Conservation (phyloP, 2,888 invertebrate species). For the Heteromyza rotundicornis region DNA sequence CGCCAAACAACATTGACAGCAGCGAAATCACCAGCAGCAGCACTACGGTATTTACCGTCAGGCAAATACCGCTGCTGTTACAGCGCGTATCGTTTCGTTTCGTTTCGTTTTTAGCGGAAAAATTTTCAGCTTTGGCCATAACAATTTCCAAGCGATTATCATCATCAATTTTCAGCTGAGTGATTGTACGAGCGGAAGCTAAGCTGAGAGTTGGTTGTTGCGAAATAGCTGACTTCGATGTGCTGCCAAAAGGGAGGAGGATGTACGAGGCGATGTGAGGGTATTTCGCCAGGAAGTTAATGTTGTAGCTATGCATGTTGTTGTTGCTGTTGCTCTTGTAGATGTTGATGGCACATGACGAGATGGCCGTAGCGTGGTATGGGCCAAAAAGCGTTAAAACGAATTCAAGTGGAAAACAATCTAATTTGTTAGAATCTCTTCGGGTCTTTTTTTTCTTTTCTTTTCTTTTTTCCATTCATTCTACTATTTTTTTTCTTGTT, state of each 20-base stretch:
- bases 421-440: conserved; percentile 57
- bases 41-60: not conserved
- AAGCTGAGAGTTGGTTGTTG: conserved; percentile 29
- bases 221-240: conserved; percentile 7
- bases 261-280: no score
- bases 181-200: conserved; percentile 18
- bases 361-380: no score
- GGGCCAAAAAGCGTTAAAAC: conserved; percentile 46
- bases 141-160: conserved; percentile 47
- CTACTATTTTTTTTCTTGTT: not conserved
- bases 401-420: conserved; percentile 62
- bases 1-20: not conserved
- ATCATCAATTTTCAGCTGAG: conserved; percentile 54
- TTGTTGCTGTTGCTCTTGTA: conserved; percentile 1
- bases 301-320: conserved; percentile 1
- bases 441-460: conserved; percentile 15
- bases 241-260: no score
- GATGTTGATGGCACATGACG: no score
- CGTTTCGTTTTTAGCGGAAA: not conserved
- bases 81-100: no score
- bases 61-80: not conserved
- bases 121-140: conserved; percentile 1
- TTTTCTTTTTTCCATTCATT: conserved; percentile 34
- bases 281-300: not conserved
- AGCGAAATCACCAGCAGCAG: not conserved